Conservation (phyloP, 2,113 vertebrate genomes). For the Notechis scutatus region DNA sequence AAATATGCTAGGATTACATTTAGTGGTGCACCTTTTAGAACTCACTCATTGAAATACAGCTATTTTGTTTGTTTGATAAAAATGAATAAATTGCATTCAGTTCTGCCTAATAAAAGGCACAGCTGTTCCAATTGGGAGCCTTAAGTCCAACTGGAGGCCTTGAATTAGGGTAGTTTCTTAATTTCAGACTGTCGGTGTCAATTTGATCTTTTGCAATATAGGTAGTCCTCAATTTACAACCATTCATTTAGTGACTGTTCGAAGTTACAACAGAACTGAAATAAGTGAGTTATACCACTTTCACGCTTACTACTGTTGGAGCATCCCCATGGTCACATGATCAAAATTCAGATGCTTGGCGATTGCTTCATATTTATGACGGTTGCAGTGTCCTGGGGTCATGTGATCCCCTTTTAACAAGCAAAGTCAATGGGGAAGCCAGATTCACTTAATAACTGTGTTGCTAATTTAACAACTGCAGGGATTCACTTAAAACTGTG, state of each 20-base stretch:
- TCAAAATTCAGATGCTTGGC: no score
- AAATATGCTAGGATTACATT: neutral
- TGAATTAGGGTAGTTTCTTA: neutral
- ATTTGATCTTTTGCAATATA: neutral
- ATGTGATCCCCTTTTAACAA: no score
- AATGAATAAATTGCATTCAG: neutral
- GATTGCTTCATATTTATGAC: no score
- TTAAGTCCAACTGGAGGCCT: neutral
- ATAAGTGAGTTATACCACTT: neutral
- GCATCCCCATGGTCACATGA: neutral
- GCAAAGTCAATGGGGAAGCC: no score
- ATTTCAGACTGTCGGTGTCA: neutral
- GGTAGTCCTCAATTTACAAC: neutral
- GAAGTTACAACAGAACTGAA: neutral
- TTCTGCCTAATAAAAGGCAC: neutral
- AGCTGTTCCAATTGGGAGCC: neutral
- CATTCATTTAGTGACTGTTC: neutral
- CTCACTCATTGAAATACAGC: neutral
- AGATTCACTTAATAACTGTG: no score
- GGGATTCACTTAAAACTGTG: no score
- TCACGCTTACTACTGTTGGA: neutral
- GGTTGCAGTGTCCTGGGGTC: no score
- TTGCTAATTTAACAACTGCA: no score
- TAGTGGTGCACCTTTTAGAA: neutral
- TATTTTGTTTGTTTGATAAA: neutral